Conservation (phyloP, 2,888 invertebrate species). For the Ctena decussata region DNA sequence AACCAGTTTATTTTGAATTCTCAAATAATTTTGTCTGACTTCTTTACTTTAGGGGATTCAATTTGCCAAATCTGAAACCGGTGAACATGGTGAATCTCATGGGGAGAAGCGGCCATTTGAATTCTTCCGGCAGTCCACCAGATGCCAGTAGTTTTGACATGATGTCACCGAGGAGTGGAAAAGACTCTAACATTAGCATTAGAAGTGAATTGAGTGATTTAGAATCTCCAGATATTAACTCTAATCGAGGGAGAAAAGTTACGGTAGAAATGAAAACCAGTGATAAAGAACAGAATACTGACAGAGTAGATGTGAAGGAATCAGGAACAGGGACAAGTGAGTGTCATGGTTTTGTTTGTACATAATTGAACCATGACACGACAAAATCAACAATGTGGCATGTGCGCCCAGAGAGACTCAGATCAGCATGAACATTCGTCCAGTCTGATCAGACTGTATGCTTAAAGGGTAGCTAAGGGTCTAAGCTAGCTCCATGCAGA, state of each 20-base stretch:
- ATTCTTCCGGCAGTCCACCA: conserved; percentile 88
- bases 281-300: conserved; percentile 83
- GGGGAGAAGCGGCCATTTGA: conserved; percentile 89
- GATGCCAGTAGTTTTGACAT: conserved; percentile 85
- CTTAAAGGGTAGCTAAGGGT: too few relatives aligned
- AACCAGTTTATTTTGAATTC: too few relatives aligned
- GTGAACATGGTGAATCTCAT: conserved; percentile 75
- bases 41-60: conserved; percentile 73
- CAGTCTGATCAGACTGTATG: too few relatives aligned
- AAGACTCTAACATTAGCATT: conserved; percentile 84
- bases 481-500: too few relatives aligned
- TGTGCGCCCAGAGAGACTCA: too few relatives aligned
- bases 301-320: conserved; percentile 78
- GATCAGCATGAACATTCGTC: too few relatives aligned
- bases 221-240: conserved; percentile 75
- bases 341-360: too few relatives aligned
- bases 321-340: conserved; percentile 81
- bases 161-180: conserved; percentile 82
- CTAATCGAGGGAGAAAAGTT: conserved; percentile 55
- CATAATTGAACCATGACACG: too few relatives aligned
- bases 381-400: too few relatives aligned
- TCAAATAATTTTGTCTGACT: too few relatives aligned
- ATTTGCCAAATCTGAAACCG: conserved; percentile 80
- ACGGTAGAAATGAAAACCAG: conserved; percentile 69
- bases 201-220: conserved; percentile 84